These are phyloP conservation scores for Macquaria ambigua DNA, from an alignment of 2,113 vertebrate genomes.

Conservation along the genomic window DNA sequence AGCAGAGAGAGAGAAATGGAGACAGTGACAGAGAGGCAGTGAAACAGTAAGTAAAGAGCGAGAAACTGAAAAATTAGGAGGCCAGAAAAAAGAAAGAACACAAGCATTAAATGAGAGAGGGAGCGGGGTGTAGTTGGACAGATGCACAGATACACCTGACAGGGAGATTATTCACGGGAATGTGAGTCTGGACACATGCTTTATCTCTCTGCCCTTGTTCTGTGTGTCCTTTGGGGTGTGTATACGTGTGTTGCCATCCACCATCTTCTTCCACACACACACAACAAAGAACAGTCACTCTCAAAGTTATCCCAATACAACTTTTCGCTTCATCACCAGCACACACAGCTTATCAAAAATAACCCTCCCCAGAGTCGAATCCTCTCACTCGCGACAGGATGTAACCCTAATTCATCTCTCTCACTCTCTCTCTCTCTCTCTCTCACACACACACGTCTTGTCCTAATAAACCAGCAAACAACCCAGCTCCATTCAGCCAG, in stretches of 20 bases:
- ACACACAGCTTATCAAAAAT: conserved; percentile 73
- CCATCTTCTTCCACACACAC: conserved; percentile 10
- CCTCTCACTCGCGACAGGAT: conserved; percentile 63
- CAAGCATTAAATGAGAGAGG: conserved; percentile 33
- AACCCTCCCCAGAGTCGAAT: conserved; percentile 64
- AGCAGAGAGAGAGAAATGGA: background rate
- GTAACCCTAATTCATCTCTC: conserved; percentile 70
- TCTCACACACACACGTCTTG: conserved; percentile 12
- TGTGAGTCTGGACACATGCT: conserved; percentile 56
- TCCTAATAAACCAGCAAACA: conserved; percentile 69
- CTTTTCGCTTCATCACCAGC: conserved; percentile 65
- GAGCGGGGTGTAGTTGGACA: conserved; percentile 29
- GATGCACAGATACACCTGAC: conserved; percentile 70
- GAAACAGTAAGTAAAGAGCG: conserved; percentile 18
- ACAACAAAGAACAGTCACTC: conserved; percentile 50
- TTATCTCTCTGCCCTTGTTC: conserved; percentile 75
- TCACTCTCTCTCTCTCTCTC: background rate
- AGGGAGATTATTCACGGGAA: conserved; percentile 66
- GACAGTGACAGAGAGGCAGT: conserved; percentile 23
- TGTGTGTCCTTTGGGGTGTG: conserved; percentile 49
- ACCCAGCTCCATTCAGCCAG: conserved; percentile 20
- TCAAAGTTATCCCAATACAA: conserved; percentile 57
- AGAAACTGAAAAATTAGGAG: conserved; percentile 30
- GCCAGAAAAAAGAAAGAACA: conserved; percentile 11
- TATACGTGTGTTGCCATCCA: conserved; percentile 15